phyloP scores from a whole-genome alignment of 2,797 vertebrate species.

The Pteropus rufus region DNA sequence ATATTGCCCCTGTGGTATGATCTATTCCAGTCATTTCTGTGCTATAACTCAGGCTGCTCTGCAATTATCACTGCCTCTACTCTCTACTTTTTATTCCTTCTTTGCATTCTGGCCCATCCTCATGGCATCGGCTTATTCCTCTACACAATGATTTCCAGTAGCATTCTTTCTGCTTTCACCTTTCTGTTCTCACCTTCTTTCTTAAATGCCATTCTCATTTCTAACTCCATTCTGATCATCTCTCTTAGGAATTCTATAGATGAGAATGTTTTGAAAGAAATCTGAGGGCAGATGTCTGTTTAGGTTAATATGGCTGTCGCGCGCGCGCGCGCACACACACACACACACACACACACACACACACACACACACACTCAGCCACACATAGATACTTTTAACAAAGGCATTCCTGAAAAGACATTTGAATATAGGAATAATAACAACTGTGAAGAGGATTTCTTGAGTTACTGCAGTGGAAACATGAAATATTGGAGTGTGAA shows the following conservation, averaged over 20 bases:
- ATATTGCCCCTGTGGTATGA: background rate
- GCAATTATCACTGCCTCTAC: background rate
- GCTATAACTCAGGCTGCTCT: background rate
- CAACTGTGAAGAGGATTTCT: background rate
- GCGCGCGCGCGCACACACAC: too few relatives aligned
- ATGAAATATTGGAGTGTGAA: background rate
- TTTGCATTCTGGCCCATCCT: background rate
- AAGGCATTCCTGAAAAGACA: background rate
- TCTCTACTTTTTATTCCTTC: background rate
- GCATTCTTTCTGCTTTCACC: background rate
- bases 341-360: background rate
- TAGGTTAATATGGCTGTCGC: background rate
- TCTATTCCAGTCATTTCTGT: background rate
- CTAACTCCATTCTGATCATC: background rate
- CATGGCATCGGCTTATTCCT: background rate
- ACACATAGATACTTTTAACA: background rate
- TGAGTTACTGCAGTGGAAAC: background rate
- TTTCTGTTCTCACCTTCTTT: background rate
- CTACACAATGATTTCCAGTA: background rate
- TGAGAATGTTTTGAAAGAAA: background rate
- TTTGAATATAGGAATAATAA: background rate
- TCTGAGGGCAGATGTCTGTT: background rate
- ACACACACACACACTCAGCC: background rate
- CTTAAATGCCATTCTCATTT: background rate
- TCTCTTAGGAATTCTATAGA: background rate